These are phyloP conservation scores for Crotophaga sulcirostris DNA, from an alignment of 2,113 vertebrate species.

Conservation along the genomic window DNA sequence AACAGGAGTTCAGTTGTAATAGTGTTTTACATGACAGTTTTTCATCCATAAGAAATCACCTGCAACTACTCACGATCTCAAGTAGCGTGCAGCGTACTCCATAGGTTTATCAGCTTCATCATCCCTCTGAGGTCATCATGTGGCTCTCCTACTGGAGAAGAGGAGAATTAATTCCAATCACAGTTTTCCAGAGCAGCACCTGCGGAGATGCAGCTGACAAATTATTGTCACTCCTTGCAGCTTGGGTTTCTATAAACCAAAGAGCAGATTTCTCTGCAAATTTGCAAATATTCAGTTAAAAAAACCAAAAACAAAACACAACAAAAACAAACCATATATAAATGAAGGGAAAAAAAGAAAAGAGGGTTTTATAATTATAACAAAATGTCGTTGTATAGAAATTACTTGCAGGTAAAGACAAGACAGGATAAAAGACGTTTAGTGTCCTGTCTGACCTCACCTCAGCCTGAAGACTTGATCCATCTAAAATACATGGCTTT, in stretches of 20 bases:
- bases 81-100: not conserved
- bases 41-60: not conserved
- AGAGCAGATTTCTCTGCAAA: not conserved
- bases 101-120: not conserved
- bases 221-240: not conserved
- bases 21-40: not conserved
- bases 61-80: not conserved
- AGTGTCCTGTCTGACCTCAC: not conserved
- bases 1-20: not conserved
- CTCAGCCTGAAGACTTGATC: not conserved
- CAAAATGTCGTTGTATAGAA: not conserved
- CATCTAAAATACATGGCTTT: not conserved
- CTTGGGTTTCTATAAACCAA: not conserved
- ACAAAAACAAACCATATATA: too few relatives aligned
- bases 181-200: not conserved
- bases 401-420: not conserved
- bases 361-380: not conserved
- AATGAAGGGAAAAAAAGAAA: too few relatives aligned
- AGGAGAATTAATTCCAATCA: fast-evolving
- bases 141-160: not conserved
- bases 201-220: not conserved
- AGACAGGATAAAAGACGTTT: not conserved
- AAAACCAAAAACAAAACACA: not conserved
- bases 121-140: not conserved
- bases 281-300: not conserved